phyloP scores from a whole-genome alignment of 2,888 invertebrate species.

The Sminthurinus aureus region DNA sequence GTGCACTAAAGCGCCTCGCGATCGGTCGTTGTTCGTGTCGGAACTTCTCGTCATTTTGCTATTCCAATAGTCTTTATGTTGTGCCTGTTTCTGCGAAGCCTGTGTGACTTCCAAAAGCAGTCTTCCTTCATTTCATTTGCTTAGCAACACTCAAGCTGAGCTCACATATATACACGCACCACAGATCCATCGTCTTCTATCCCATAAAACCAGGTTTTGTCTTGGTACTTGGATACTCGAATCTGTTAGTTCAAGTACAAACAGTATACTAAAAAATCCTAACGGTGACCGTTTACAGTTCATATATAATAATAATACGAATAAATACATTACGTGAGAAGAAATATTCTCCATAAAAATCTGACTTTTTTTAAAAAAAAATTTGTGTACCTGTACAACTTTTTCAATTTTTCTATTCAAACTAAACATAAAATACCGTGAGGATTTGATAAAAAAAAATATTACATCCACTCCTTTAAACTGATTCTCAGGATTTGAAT shows the following conservation, averaged over 20 bases:
- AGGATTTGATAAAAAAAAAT: neutral
- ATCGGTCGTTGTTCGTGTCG: constrained; percentile 1
- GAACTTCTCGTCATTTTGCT: neutral
- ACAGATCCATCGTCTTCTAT: no score
- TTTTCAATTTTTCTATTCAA: no score
- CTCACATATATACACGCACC: neutral
- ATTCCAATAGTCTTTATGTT: neutral
- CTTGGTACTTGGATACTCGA: no score
- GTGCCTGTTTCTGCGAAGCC: neutral
- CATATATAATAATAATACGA: no score
- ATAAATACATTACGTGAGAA: neutral
- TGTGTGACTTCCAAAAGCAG: neutral
- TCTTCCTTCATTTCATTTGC: neutral
- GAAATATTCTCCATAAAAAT: neutral
- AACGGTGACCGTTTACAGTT: no score
- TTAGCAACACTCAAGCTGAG: neutral
- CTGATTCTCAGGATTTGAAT: no score
- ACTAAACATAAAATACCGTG: neutral
- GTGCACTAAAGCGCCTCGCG: neutral
- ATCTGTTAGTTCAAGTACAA: no score
- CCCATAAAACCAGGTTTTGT: no score
- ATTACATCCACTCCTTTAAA: neutral
- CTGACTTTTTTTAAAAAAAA: neutral
- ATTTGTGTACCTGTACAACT: neutral
- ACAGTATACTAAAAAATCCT: no score